Base-by-base conservation (phyloP, 2,113 vertebrate species). In the Oenanthe oenanthe region DNA sequence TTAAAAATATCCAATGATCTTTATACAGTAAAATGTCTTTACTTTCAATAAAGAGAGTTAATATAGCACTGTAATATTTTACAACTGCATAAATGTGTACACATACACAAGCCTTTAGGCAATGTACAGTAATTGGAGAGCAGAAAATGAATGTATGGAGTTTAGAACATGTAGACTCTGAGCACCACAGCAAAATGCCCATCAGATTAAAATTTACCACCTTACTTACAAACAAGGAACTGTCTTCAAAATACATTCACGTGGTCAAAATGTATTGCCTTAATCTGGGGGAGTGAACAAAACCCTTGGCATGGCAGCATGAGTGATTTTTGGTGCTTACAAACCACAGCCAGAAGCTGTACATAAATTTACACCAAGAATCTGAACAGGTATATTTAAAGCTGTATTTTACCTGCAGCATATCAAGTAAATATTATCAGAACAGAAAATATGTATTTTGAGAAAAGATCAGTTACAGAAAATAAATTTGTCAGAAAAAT, bases 41-140 rank as follows among this genome's bases (percentile, higher is more conserved):
- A 65, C 68, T 94, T 93, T 92, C 84, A 81, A 89, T 75, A 94
- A 78, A 74, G 88, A 63, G 63, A 71, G 24, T 76, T 88, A 73
- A 71, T 75, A 85, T 25, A 95, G 62, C 40, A 53, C 25, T 45
- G 66, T 60, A 91, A 66, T 82, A 70, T 66, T 90, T 81, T 91
- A 93, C 89, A 96, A 1, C 26, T 21, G 65, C 73, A 78, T 92
- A 83, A 84, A 60, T 66, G 83, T 19, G 42, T 75, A 66, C 65
- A 80, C 65, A 86, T 34, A 45, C 22, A 85, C 28, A 68, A 42
- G 32, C 89, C 57, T 67, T 76, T 17, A 63, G 45, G 93, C 71
- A 57, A 81, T 12, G 73, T 17, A 93, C 65, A 77, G n/a, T n/a
- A 76, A 67, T 17, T n/a, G 29, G 34, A 75, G 60, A 75, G 62